Evolutionary conservation across 1,140 invertebrate species (phyloP).

Genomic region (Brachionus manjavacas): DNA sequence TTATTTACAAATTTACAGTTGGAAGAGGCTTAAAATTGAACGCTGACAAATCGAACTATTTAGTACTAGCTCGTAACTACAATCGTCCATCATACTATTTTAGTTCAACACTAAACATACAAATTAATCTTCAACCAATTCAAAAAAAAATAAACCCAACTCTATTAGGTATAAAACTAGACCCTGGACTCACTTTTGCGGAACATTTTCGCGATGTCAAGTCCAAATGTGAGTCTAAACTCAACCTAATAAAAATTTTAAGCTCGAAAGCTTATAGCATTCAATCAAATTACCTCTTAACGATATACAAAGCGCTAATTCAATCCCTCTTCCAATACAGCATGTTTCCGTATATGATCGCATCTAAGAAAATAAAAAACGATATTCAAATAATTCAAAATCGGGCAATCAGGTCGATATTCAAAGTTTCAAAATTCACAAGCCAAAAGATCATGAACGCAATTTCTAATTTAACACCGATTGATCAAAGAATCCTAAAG

Average conservation of each 20-base stretch:
- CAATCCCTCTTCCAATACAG: background rate
- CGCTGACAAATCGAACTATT: background rate
- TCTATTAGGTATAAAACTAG: background rate
- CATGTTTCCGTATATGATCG: background rate
- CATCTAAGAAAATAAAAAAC: background rate
- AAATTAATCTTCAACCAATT: background rate
- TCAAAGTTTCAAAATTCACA: background rate
- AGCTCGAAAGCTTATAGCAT: background rate
- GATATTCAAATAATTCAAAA: background rate
- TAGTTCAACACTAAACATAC: background rate
- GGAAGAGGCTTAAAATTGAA: conserved; percentile 4
- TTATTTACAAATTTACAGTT: background rate
- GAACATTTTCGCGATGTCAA: background rate
- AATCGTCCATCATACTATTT: background rate
- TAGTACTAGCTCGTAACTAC: background rate
- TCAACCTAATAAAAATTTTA: background rate
- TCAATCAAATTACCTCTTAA: background rate
- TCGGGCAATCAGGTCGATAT: background rate
- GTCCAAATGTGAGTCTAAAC: background rate
- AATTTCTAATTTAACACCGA: too few relatives aligned
- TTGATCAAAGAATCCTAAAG: too few relatives aligned
- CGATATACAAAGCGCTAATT: background rate
- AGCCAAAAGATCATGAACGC: too few relatives aligned
- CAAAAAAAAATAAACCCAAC: background rate
- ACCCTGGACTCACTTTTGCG: background rate